A percentile compares a stretch with the other conserved stretches of the same genome.
Conservation (phyloP, 2,888 invertebrate species). For the Drosophila mayaguana region DNA sequence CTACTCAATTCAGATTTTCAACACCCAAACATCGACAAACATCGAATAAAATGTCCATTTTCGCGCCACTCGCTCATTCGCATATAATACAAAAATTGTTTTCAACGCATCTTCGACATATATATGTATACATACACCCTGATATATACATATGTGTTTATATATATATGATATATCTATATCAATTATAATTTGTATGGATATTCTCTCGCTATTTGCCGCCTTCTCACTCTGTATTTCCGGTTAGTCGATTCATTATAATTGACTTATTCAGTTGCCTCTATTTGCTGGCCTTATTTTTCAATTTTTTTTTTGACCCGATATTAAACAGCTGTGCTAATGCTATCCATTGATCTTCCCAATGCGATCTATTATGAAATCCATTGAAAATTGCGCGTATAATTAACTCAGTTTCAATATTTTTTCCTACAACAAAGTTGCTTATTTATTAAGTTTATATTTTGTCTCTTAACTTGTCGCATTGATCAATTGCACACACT, state of each 20-base stretch:
- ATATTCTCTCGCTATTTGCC: conserved; percentile 2
- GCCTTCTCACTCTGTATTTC: conserved; percentile 18
- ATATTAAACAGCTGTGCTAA: conserved; percentile 52
- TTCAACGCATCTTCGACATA: conserved; percentile 20
- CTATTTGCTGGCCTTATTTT: conserved; percentile 20
- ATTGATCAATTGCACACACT: neutral
- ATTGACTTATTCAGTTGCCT: conserved; percentile 34
- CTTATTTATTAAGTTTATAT: conserved; percentile 8
- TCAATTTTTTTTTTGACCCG: conserved; percentile 8
- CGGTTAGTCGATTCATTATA: conserved; percentile 44
- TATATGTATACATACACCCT: neutral
- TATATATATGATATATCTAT: neutral
- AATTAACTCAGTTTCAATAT: conserved; percentile 31
- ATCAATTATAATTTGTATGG: conserved; percentile 4
- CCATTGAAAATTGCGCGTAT: conserved; percentile 21
- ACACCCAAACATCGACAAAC: conserved; percentile 1
- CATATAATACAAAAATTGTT: conserved; percentile 22
- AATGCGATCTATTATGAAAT: conserved; percentile 25
- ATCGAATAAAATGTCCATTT: conserved; percentile 22
- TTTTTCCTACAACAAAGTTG: conserved; percentile 10
- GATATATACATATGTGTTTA: neutral
- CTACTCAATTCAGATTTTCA: conserved; percentile 8
- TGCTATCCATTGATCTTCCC: conserved; percentile 39
- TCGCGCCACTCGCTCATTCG: conserved; percentile 19
- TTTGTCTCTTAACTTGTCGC: conserved; percentile 4